These are phyloP conservation scores for Todiramphus chloris DNA, from an alignment of 2,113 vertebrate species.

Conservation along the genomic window DNA sequence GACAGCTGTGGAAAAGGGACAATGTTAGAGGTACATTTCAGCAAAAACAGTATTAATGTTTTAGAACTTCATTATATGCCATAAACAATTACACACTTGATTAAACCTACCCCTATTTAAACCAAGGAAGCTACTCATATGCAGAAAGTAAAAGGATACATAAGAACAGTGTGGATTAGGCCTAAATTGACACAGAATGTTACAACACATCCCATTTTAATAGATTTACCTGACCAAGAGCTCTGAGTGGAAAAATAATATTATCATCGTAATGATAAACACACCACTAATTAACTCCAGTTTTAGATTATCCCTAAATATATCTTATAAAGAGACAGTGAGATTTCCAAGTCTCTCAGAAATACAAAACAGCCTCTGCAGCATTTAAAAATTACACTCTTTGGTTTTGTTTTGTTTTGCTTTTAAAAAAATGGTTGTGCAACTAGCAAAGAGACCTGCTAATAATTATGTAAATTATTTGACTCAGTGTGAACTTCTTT, in stretches of 20 bases:
- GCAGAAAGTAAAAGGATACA: background rate
- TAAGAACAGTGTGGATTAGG: background rate
- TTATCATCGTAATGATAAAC: conserved; percentile 40
- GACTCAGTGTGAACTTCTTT: conserved; percentile 36
- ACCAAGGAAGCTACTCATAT: background rate
- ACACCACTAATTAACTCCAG: conserved; percentile 28
- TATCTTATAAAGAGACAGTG: conserved; percentile 25
- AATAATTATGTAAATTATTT: conserved; percentile 51
- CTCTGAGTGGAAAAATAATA: conserved; percentile 21
- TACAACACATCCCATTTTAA: background rate
- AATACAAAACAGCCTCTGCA: background rate
- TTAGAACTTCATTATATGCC: background rate
- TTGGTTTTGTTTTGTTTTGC: background rate
- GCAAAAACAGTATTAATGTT: background rate
- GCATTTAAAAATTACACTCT: conserved; percentile 3
- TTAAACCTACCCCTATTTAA: background rate
- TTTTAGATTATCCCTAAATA: conserved; percentile 35
- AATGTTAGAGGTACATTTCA: background rate
- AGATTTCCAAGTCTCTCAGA: conserved; percentile 9
- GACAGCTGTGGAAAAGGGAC: background rate
- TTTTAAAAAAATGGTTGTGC: background rate
- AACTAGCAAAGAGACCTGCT: conserved; percentile 22
- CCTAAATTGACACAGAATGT: background rate
- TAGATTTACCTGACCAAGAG: background rate
- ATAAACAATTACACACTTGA: background rate